Evolutionary conservation across 2,113 vertebrate genomes (phyloP).

Genomic region (Chaetops frenatus): DNA sequence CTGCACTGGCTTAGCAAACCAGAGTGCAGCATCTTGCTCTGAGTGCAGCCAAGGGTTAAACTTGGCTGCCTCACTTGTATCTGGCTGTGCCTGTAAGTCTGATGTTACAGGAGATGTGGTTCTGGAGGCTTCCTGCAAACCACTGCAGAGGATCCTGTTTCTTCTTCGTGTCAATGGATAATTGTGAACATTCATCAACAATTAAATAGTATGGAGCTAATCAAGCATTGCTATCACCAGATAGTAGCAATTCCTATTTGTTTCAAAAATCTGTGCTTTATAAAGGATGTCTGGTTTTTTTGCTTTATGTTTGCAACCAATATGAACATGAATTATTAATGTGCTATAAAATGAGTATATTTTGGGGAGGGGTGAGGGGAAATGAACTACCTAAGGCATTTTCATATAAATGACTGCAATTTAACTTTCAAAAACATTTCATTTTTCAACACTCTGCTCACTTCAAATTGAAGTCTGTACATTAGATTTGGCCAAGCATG

Average conservation of each 20-base stretch:
- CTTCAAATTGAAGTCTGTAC: slow-evolving; percentile 12
- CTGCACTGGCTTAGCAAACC: not conserved
- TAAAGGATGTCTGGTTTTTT: not conserved
- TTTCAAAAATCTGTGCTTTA: slow-evolving; percentile 17
- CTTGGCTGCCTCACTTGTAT: not conserved
- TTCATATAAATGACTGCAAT: slow-evolving; percentile 51
- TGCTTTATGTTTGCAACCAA: slow-evolving; percentile 13
- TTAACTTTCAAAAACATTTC: slow-evolving; percentile 36
- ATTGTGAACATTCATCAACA: not conserved
- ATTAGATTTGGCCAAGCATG: not conserved
- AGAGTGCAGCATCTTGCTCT: not conserved
- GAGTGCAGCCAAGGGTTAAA: not conserved
- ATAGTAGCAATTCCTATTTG: slow-evolving; percentile 11
- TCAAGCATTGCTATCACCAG: not conserved
- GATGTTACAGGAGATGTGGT: not conserved
- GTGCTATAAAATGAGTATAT: not conserved
- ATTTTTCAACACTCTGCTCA: not conserved
- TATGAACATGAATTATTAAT: slow-evolving; percentile 56
- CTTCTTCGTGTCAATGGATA: not conserved
- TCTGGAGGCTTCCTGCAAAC: not conserved
- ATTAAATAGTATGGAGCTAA: slow-evolving; percentile 14
- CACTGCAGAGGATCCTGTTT: not conserved
- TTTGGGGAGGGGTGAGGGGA: fast-evolving
- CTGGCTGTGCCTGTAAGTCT: not conserved
- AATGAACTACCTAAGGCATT: slow-evolving; percentile 4